Conservation (phyloP, 1,140 invertebrate species). For the Monomorium pharaonis region DNA sequence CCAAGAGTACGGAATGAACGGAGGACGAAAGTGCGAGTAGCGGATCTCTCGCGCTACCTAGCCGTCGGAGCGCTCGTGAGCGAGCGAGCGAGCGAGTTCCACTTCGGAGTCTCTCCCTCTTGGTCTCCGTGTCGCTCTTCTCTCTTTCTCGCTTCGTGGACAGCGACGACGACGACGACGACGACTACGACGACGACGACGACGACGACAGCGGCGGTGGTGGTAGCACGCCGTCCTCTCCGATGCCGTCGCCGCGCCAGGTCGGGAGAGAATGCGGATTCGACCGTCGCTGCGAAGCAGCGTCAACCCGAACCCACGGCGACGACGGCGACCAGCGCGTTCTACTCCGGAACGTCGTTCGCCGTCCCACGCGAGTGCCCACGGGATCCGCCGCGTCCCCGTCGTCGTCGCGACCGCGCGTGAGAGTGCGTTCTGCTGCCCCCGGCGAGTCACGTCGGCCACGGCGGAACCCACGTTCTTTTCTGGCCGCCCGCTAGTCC, state of each 20-base stretch:
- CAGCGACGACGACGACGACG: no score
- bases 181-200: no score
- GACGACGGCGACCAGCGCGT: background rate
- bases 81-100: background rate
- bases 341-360: constrained; percentile 35
- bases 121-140: background rate
- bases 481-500: constrained; percentile 72
- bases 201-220: no score
- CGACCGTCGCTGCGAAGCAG: constrained; percentile 33
- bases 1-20: constrained; percentile 22
- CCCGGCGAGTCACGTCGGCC: constrained; percentile 52
- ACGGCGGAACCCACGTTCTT: constrained; percentile 64
- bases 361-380: constrained; percentile 16
- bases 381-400: constrained; percentile 7
- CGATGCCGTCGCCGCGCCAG: constrained; percentile 27
- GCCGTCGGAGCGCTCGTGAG: constrained; percentile 6
- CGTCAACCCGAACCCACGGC: constrained; percentile 17
- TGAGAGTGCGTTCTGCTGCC: constrained; percentile 57
- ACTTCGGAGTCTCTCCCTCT: background rate
- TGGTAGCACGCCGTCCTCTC: no score
- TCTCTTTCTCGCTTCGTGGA: background rate
- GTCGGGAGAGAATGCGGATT: constrained; percentile 51
- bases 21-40: constrained; percentile 59
- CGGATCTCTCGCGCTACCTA: constrained; percentile 35
- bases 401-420: constrained; percentile 36